Base-by-base conservation (phyloP, 2,797 vertebrate genomes). In the Geotrypetes seraphini region DNA sequence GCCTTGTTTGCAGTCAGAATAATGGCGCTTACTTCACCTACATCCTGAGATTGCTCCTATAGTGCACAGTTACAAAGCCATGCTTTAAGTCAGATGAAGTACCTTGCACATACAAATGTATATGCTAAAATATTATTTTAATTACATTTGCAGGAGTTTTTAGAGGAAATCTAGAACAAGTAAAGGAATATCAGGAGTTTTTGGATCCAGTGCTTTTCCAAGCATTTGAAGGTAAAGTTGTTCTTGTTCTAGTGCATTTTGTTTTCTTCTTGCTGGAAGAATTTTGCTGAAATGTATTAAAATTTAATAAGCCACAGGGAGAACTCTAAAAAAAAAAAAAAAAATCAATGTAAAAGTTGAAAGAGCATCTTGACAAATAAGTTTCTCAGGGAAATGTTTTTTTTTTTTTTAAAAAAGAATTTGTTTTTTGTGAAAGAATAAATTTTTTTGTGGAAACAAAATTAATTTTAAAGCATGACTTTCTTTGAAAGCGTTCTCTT, bases 181-280 rank as follows among this genome's bases (percentile, higher is more conserved):
- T 96, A 25, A 87, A 91, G 39, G 91, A 97, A 18, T 99, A 93
- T 60, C 81, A 91, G 35, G 76, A 85, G 8, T 85, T 97, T 31
- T 75, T 99, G 42, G 74, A 90, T 7, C 84, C 88, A 14, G 59
- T 97, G 43, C 80, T 99, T 43, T 92, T 94, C 45, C 84, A 84
- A 19, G 84, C 90, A 6, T 57, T 63, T 39, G 92, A 97, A 49
- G 92, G 95, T 96, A 77, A 53, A 57, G 6, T 22, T 12, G 8
- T 13, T 12, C n/a, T 28, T n/a, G 14, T 11, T 37, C n/a, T 3
- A 10, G n/a, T n/a, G n/a, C n/a, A n/a, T n/a, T n/a, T n/a, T n/a
- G n/a, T n/a, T n/a, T n/a, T n/a, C n/a, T n/a, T n/a, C n/a, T n/a
- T n/a, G n/a, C n/a, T n/a, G n/a, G n/a, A n/a, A n/a, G n/a, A n/a